Conservation (phyloP, 1,140 invertebrate genomes). For the Diorhabda sublineata region DNA sequence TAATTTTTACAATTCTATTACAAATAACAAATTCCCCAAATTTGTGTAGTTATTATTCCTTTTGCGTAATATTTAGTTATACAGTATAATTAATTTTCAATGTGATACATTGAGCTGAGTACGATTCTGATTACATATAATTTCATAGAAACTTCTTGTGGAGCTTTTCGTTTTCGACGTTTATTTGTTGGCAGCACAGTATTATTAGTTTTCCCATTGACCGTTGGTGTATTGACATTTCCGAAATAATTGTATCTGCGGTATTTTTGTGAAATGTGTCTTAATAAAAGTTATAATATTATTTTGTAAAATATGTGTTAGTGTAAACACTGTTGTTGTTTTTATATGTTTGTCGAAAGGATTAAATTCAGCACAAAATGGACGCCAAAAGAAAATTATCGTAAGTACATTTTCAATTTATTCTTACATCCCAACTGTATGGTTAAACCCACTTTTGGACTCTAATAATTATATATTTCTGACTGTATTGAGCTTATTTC, state of each 20-base stretch:
- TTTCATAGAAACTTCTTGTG: too few species aligned
- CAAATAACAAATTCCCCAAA: too few species aligned
- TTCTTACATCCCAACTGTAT: too few species aligned
- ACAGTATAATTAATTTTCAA: too few species aligned
- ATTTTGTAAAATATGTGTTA: constrained; percentile 7
- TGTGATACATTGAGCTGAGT: too few species aligned
- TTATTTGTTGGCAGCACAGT: not conserved
- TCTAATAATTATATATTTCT: too few species aligned
- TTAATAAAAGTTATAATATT: constrained; percentile 4
- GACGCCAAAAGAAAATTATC: constrained; percentile 41
- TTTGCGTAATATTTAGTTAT: too few species aligned
- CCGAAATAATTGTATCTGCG: constrained; percentile 9
- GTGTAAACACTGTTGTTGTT: constrained; percentile 6
- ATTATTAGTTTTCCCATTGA: not conserved
- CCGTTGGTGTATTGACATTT: constrained; percentile 13
- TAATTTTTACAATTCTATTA: too few species aligned
- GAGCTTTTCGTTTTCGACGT: not conserved
- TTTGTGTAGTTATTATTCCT: too few species aligned
- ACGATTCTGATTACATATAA: too few species aligned
- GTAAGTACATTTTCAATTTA: constrained; percentile 14
- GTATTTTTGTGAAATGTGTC: constrained; percentile 14
- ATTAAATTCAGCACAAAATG: constrained; percentile 28
- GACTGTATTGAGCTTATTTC: too few species aligned
- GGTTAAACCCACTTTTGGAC: too few species aligned
- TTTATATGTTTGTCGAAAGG: constrained; percentile 11